These are phyloP conservation scores for Puffinus mauretanicus DNA, from an alignment of 2,113 vertebrate genomes.

Conservation along the genomic window DNA sequence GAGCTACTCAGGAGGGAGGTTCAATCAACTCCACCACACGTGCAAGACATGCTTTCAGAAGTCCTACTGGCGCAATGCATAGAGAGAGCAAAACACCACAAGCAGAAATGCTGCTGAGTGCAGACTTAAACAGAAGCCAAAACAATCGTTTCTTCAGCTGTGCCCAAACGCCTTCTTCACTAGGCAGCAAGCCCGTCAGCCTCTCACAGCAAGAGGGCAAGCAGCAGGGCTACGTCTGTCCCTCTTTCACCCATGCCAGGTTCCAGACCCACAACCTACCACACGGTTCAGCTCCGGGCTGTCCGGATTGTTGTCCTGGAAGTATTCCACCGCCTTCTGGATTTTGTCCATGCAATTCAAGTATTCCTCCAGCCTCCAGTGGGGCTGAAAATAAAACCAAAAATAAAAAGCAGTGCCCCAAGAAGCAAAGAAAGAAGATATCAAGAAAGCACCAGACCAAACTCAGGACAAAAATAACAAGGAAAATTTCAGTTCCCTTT, in stretches of 20 bases:
- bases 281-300: constrained; percentile 96
- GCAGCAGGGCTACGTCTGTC: not conserved
- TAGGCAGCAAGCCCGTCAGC: not conserved
- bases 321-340: constrained; percentile 97
- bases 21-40: not conserved
- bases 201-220: not conserved
- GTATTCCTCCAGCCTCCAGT: constrained; percentile 90
- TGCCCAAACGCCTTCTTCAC: not conserved
- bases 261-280: constrained; percentile 70
- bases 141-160: not conserved
- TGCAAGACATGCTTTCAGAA: not conserved
- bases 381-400: constrained; percentile 75
- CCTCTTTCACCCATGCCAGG: not conserved
- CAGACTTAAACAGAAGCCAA: not conserved
- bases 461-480: not conserved
- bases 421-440: not conserved
- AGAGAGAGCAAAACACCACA: not conserved
- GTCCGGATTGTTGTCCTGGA: constrained; percentile 97
- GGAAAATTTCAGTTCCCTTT: not conserved
- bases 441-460: not conserved
- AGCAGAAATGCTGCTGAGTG: not conserved
- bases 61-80: not conserved
- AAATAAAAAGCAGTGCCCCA: not conserved
- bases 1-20: not conserved
- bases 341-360: constrained; percentile 93